These are phyloP conservation scores for Caenorhabditis zanzibari DNA, from an alignment of 2,888 invertebrate species.

Conservation along the genomic window DNA sequence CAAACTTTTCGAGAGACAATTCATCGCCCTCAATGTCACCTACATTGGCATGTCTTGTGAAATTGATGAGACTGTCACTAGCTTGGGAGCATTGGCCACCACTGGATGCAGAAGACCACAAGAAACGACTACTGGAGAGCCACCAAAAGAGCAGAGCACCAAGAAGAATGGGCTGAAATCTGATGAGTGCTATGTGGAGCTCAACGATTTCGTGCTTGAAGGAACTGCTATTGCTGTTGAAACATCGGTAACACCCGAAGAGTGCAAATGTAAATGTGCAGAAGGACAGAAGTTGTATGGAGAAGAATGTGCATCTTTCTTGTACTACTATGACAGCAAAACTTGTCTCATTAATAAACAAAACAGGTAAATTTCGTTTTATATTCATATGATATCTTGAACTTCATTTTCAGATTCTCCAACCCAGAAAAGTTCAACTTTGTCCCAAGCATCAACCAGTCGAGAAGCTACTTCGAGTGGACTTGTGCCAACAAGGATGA, in stretches of 20 bases:
- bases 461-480: slow-evolving; percentile 81
- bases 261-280: slow-evolving; percentile 69
- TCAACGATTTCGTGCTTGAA: slow-evolving; percentile 81
- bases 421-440: slow-evolving; percentile 81
- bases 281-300: slow-evolving; percentile 75
- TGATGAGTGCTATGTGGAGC: slow-evolving; percentile 80
- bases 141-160: not conserved
- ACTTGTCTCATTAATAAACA: slow-evolving; percentile 83
- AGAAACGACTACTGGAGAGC: slow-evolving; percentile 8
- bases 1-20: slow-evolving; percentile 67
- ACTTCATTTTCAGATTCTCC: slow-evolving; percentile 71
- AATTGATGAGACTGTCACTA: slow-evolving; percentile 55
- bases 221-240: slow-evolving; percentile 81
- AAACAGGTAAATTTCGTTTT: slow-evolving; percentile 72
- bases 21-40: slow-evolving; percentile 72
- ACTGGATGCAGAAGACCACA: slow-evolving; percentile 33
- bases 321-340: slow-evolving; percentile 81
- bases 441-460: slow-evolving; percentile 72
- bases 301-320: slow-evolving; percentile 79
- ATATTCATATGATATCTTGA: not conserved
- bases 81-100: slow-evolving; percentile 18
- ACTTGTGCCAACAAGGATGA: slow-evolving; percentile 77
- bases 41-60: slow-evolving; percentile 78
- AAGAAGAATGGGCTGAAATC: slow-evolving; percentile 66
- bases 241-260: slow-evolving; percentile 70